Percentiles rank a stretch among this genome's conserved stretches.
Conservation (phyloP, 1,140 invertebrate species). For the Phthorimaea operculella region DNA sequence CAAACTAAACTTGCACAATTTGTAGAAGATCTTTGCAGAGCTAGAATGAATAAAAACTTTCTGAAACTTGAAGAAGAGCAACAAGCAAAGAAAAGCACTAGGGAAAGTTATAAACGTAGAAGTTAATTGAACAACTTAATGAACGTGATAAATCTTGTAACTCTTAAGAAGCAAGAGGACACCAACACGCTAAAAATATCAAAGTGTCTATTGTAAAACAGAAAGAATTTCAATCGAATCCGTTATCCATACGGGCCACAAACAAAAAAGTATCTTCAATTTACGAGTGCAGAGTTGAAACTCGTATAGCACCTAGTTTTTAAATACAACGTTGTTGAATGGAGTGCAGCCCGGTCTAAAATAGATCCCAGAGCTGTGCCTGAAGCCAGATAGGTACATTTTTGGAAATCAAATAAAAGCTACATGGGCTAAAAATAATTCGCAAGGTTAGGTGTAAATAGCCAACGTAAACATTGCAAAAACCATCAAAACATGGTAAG, state of each 20-base stretch:
- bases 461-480: slow-evolving; percentile 19
- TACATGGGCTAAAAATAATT: slow-evolving; percentile 43
- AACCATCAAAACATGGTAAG: neutral
- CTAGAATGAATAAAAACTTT: no score
- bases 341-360: slow-evolving; percentile 38
- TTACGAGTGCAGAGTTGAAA: slow-evolving; percentile 27
- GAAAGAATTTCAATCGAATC: slow-evolving; percentile 4
- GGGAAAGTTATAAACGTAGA: no score
- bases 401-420: slow-evolving; percentile 62
- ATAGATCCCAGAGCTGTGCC: slow-evolving; percentile 46
- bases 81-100: no score
- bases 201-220: slow-evolving; percentile 3
- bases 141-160: slow-evolving; percentile 1
- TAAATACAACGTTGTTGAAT: slow-evolving; percentile 44
- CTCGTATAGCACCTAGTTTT: slow-evolving; percentile 26
- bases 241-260: slow-evolving; percentile 4
- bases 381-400: slow-evolving; percentile 56
- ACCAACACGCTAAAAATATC: slow-evolving; percentile 11
- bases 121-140: no score
- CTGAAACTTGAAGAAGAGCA: no score
- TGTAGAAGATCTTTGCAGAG: no score
- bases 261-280: slow-evolving; percentile 24
- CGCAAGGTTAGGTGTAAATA: slow-evolving; percentile 48
- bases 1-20: no score
- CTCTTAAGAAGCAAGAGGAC: slow-evolving; percentile 12